These are phyloP conservation scores for Coryphaenoides rupestris DNA, from an alignment of 2,113 vertebrate species.

Conservation along the genomic window DNA sequence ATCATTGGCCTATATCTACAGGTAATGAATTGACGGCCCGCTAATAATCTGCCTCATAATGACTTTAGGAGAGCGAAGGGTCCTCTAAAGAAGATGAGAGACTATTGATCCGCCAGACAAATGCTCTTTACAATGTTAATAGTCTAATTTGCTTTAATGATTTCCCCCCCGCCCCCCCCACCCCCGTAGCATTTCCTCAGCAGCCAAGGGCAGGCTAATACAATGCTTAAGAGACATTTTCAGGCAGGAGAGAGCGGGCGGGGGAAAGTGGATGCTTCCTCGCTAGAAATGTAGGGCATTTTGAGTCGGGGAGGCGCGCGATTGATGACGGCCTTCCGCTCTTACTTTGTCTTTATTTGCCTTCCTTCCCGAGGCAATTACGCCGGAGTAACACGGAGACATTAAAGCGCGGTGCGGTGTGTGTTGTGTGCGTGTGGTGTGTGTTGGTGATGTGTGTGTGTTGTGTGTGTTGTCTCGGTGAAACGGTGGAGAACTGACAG, in stretches of 20 bases:
- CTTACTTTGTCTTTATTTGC: conserved; percentile 79
- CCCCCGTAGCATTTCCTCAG: conserved; percentile 61
- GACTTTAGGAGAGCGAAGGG: conserved; percentile 89
- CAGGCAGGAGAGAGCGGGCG: conserved; percentile 48
- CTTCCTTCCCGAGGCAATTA: conserved; percentile 75
- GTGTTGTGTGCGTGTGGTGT: no score
- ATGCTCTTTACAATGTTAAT: conserved; percentile 86
- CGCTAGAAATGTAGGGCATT: conserved; percentile 74
- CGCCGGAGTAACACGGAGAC: conserved; percentile 66
- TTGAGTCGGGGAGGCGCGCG: conserved; percentile 53
- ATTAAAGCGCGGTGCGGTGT: not conserved
- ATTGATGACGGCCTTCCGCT: conserved; percentile 69
- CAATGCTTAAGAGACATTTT: conserved; percentile 74
- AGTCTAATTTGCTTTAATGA: conserved; percentile 83
- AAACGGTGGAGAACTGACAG: no score
- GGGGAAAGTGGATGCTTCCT: conserved; percentile 69
- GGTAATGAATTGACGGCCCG: conserved; percentile 87
- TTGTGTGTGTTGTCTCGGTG: no score
- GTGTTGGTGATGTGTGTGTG: no score
- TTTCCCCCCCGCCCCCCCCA: no score
- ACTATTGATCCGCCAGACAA: conserved; percentile 90
- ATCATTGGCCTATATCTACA: conserved; percentile 87
- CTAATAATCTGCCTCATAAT: conserved; percentile 87
- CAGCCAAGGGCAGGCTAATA: conserved; percentile 78
- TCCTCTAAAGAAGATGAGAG: conserved; percentile 87